A percentile compares a stretch with the other conserved stretches of the same genome.
Conservation (phyloP, 2,797 vertebrate species). For the Xerus rutilus region DNA sequence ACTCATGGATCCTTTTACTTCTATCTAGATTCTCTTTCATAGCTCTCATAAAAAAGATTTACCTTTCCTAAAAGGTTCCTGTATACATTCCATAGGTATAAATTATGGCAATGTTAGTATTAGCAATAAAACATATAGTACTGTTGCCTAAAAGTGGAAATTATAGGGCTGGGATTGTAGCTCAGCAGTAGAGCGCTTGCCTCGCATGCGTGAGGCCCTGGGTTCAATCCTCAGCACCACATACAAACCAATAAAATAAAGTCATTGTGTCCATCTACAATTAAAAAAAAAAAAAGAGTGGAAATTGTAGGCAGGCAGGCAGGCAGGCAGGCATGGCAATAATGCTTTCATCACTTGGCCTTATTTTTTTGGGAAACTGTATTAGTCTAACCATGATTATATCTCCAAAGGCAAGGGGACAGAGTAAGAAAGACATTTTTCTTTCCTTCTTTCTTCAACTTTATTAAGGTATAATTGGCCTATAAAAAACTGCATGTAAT, state of each 20-base stretch:
- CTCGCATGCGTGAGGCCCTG: too few relatives aligned
- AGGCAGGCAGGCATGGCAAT: neutral
- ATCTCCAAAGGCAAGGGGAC: neutral
- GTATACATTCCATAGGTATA: neutral
- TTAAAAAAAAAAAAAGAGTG: too few relatives aligned
- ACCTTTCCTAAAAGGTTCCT: slow-evolving; percentile 35
- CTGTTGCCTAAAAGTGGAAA: neutral
- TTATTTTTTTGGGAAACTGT: neutral
- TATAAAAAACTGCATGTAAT: neutral
- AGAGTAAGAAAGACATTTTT: neutral
- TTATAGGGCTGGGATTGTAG: neutral
- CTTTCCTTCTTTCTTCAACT: neutral
- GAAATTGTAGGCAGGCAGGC: neutral
- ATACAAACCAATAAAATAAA: too few relatives aligned
- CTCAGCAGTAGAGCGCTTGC: too few relatives aligned
- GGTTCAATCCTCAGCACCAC: too few relatives aligned
- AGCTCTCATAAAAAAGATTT: slow-evolving; percentile 38
- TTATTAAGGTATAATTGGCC: neutral
- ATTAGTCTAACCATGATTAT: neutral
- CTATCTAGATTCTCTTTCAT: slow-evolving; percentile 1
- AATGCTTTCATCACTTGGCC: neutral
- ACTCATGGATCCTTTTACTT: slow-evolving; percentile 23
- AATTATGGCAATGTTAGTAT: neutral
- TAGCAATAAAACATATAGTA: slow-evolving; percentile 16
- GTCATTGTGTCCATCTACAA: too few relatives aligned